Evolutionary conservation across 2,797 vertebrate genomes (phyloP), one percentile per base, ranked within the genome.

Genomic region (Morelia viridis): DNA sequence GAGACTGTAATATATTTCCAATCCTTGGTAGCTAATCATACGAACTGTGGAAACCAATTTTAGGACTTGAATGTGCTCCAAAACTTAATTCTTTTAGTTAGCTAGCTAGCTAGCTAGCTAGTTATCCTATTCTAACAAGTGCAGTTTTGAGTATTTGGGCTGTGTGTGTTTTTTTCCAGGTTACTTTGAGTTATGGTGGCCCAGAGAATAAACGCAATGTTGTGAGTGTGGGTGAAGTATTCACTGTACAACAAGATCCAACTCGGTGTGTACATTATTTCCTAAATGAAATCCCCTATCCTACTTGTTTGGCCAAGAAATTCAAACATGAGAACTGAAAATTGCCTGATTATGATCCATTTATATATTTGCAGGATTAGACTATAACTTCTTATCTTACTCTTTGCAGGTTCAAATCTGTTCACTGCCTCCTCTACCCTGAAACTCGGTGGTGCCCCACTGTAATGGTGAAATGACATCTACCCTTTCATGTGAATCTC

Each of bases 121-220:
- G 5, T 50, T 84, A 15, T 28, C 28, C 50, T 12, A 1, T 56
- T 87, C 35, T 61, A n/a, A 58, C 31, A 80, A 80, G 13, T 90
- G n/a, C 1, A 65, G 0, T 84, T 92, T 92, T 92, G 7, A 90
- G 4, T 88, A 3, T 84, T 2, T 26, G n/a, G 71, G 19, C 22
- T 89, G 1, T 31, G 26, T 94, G 53, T 90, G 3, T 46, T 57
- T 93, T 50, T 61, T 95, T 93, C 11, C 89, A 99, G 98, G 99
- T 99, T 92, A 99, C 99, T 35, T 96, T 99, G n/a, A 99, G 99
- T 95, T 99, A 99, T 0, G 99, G 99, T 10, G 99, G 99, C 56
- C 98, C 98, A 85, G 98, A 99, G 94, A 99, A 99, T 97, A 98
- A 98, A 86, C 98, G 97, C 91, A 99, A 99, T 0, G 98, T 99